Evolutionary conservation across 2,797 vertebrate genomes (phyloP).

Genomic region (Micromesistius poutassou): DNA sequence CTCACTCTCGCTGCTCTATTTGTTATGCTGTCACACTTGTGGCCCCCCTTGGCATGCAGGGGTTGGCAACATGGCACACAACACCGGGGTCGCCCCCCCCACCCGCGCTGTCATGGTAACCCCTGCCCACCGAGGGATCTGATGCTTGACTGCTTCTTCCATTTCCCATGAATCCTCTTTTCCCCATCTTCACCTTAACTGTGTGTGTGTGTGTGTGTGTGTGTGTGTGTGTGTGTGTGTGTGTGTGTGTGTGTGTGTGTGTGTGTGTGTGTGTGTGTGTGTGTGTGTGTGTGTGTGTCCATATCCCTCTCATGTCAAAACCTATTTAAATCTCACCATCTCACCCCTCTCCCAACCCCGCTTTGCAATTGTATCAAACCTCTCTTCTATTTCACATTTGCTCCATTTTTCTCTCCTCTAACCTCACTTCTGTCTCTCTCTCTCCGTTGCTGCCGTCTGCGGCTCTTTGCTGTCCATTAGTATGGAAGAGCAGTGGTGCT

Average conservation of each 20-base stretch:
- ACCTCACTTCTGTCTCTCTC: constrained; percentile 37
- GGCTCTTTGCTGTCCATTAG: constrained; percentile 56
- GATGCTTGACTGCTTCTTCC: constrained; percentile 16
- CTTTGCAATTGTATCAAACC: background rate
- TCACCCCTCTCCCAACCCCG: background rate
- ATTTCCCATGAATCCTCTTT: background rate
- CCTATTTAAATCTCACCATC: background rate
- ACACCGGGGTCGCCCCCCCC: background rate
- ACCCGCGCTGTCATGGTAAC: constrained; percentile 26
- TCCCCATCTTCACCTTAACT: constrained; percentile 8
- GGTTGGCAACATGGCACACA: constrained; percentile 18
- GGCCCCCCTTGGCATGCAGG: constrained; percentile 9
- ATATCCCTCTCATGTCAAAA: background rate
- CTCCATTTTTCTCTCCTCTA: constrained; percentile 38
- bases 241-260: background rate
- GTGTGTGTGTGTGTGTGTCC: background rate
- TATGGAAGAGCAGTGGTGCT: constrained; percentile 57
- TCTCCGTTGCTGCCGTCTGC: constrained; percentile 28
- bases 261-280: too few relatives aligned
- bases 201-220: too few relatives aligned
- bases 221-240: too few relatives aligned
- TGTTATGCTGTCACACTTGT: background rate
- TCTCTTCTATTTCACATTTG: background rate
- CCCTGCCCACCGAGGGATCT: constrained; percentile 17
- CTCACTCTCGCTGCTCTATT: constrained; percentile 4